phyloP scores from a whole-genome alignment of 2,797 vertebrate species.

The Syncerus caffer region DNA sequence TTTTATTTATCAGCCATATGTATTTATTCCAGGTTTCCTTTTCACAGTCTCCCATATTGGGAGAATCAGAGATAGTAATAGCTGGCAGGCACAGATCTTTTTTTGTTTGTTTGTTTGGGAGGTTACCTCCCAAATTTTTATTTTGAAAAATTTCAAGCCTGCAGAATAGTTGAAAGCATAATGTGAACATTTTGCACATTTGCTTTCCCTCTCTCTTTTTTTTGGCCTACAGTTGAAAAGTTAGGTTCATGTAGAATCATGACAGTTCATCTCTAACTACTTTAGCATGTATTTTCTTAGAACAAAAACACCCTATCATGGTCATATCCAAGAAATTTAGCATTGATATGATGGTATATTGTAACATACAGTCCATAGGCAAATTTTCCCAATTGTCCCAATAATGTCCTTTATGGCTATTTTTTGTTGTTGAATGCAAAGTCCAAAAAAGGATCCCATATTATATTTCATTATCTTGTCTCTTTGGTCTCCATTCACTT shows the following conservation, averaged over 20 bases:
- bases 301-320: neutral
- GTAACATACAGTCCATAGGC: neutral
- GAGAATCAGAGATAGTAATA: constrained; percentile 39
- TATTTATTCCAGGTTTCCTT: constrained; percentile 55
- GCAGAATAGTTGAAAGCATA: neutral
- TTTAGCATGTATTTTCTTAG: neutral
- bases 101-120: constrained; percentile 17
- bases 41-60: neutral
- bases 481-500: neutral
- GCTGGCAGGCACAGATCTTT: neutral
- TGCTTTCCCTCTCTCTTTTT: neutral
- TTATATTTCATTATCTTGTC: neutral
- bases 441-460: neutral
- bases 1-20: constrained; percentile 61
- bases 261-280: neutral
- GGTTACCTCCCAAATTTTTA: constrained; percentile 28
- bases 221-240: neutral
- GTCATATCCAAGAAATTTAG: neutral
- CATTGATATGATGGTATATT: neutral
- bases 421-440: neutral
- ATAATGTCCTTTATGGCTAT: neutral
- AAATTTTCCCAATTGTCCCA: neutral
- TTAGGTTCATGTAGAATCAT: neutral
- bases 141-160: constrained; percentile 7
- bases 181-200: neutral